Percentiles rank a stretch among this genome's conserved stretches.
phyloP scores from a whole-genome alignment of 1,140 invertebrate species.

The Oncopeltus fasciatus region DNA sequence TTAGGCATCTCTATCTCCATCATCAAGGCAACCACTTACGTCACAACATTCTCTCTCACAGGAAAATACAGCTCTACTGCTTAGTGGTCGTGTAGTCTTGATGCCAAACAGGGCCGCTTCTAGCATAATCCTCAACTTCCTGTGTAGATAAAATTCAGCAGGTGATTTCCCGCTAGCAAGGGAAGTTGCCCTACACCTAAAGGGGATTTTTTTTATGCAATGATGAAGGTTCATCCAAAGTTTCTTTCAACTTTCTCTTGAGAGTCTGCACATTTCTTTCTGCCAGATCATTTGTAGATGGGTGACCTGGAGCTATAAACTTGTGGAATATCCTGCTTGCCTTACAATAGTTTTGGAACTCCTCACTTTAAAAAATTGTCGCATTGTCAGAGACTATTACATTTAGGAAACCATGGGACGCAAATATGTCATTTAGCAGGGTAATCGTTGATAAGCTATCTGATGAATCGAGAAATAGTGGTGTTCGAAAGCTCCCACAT shows the following conservation, averaged over 20 bases:
- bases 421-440: conserved; percentile 12
- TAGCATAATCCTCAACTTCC: no score
- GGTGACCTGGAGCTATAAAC: conserved; percentile 26
- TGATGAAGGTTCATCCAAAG: no score
- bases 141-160: no score
- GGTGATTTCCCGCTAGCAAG: no score
- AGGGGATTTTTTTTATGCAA: no score
- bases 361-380: conserved; percentile 27
- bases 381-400: conserved; percentile 15
- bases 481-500: conserved; percentile 30
- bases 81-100: no score
- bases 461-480: conserved; percentile 30
- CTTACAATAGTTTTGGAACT: conserved; percentile 27
- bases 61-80: no score
- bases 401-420: conserved; percentile 11
- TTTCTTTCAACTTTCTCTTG: conserved; percentile 14
- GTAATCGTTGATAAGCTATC: conserved; percentile 27
- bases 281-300: conserved; percentile 23
- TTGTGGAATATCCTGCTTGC: conserved; percentile 24
- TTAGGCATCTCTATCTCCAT: no score
- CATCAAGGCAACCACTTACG: no score
- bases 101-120: no score
- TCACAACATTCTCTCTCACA: no score
- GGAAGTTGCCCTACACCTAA: no score
- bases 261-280: conserved; percentile 17